Evolutionary conservation across 64 coral and sea anemone genomes (phyloP), one percentile per base, ranked within the genome.

Genomic region (Cladopsammia gracilis): DNA sequence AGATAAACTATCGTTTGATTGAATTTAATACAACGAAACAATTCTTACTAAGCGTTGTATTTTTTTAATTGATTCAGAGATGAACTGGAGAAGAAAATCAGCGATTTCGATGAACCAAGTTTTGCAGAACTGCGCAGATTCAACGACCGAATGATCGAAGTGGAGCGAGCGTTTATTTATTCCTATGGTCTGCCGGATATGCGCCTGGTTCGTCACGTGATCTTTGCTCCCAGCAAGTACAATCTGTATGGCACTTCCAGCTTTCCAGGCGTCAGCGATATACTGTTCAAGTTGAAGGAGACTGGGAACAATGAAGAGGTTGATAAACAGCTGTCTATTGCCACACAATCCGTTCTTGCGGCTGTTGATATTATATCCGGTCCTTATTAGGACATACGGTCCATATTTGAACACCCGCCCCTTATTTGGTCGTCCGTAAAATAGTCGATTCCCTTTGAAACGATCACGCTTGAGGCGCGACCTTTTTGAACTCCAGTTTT

Each of bases 81-180:
- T 8, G 76, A 86, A 75, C 6, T 86, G 11, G 52, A 85, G 50
- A 52, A 87, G 6, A 69, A 73, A 50, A 15, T 62, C 48, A n/a
- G 56, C 0, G 59, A 93, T 0, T 72, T 66, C 15, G 91, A 93
- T 16, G 60, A 65, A 26, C 70, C 70, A 16, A 75, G 81, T 58
- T 65, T 86, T 59, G 82, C 56, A 14, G 57, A 77, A 57, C 72
- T 93, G 61, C 91, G 91, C 59, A 86, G 91, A 59, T 73, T 95
- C 73, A 95, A 95, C 70, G 84, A 95, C 58, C 94, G 86, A 83
- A 87, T 95, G 89, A 73, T 95, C 82, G 82, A 89, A 44, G 73
- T 91, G 8, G 94, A 95, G 20, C 91, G 90, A 77, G 89, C 89
- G 3, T 95, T 95, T 50, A 82, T 95, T 49, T 87, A 95, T 44